Evolutionary conservation across 2,888 invertebrate species (phyloP).

Genomic region (Conus canariensis): DNA sequence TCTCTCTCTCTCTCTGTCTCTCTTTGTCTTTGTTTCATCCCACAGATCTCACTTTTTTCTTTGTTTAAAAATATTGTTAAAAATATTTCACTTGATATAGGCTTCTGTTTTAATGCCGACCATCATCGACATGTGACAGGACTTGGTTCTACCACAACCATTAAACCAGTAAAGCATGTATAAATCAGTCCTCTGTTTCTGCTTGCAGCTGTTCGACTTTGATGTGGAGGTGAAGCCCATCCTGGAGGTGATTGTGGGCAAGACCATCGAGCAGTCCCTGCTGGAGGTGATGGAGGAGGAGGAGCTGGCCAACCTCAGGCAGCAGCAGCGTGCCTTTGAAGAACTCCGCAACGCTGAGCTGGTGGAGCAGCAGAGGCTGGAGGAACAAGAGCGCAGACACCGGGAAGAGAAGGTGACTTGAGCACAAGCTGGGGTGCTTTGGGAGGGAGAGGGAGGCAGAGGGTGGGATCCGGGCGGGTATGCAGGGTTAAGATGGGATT

Average conservation of each 20-base stretch:
- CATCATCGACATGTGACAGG: too few species aligned
- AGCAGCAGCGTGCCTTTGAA: slow-evolving; percentile 87
- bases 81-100: too few species aligned
- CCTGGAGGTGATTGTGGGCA: slow-evolving; percentile 92
- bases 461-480: too few species aligned
- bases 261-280: slow-evolving; percentile 92
- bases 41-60: too few species aligned
- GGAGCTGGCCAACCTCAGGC: slow-evolving; percentile 89
- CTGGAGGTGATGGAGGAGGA: slow-evolving; percentile 95
- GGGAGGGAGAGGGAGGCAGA: neutral
- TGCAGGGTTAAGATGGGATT: too few species aligned
- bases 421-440: neutral
- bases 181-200: too few species aligned
- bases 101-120: too few species aligned
- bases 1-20: neutral
- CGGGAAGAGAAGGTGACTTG: slow-evolving; percentile 76
- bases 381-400: slow-evolving; percentile 86
- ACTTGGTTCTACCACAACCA: too few species aligned
- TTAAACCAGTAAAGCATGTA: too few species aligned
- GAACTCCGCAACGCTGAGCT: slow-evolving; percentile 89
- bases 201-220: slow-evolving; percentile 89
- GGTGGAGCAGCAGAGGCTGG: slow-evolving; percentile 89
- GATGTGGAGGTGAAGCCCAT: slow-evolving; percentile 94
- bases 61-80: too few species aligned
- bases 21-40: neutral